Evolutionary conservation across 2,797 vertebrate genomes (phyloP), one percentile per base, ranked within the genome.

Genomic region (Spinus pinus): DNA sequence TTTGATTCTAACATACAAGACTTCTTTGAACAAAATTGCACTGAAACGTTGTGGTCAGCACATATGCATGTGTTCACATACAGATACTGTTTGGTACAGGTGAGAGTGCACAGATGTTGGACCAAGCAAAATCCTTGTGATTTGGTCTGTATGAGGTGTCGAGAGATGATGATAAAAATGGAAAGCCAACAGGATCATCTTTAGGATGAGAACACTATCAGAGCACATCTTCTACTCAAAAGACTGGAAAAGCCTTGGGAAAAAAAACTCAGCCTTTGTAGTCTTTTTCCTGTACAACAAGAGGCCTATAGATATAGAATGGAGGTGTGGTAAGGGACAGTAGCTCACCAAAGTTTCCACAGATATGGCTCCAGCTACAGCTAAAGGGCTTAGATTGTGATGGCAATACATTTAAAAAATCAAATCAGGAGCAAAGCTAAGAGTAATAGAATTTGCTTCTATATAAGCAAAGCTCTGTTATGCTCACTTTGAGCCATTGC

Each of bases 41-140:
- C 24, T 56, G 51, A 47, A 81, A 57, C 30, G 24, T 0, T 33
- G 27, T 20, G n/a, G 54, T 41, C 49, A 86, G 57, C 46, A 72
- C 24, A n/a, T 8, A 14, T 0, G 3, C 11, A 51, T 2, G 1
- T 9, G 10, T 21, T n/a, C 39, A 50, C 2, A 2, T 15, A 16
- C 25, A 56, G 35, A 33, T 39, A 23, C 11, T 35, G 14, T 67
- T 54, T 0, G 1, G 37, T 12, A 67, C 14, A 65, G 19, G 46
- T 25, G 7, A 49, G 64, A 46, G 14, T 0, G 7, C 4, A 8
- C 22, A 47, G 30, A 5, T 64, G 24, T 54, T 0, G 0, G 35
- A 72, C 9, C 21, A 56, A 73, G 60, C 37, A 85, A 80, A 77
- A 53, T 23, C 27, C 42, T 70, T 67, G 14, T 41, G 25, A 64